Conservation (phyloP, 2,888 invertebrate genomes). For the Drosophila aldrichi region DNA sequence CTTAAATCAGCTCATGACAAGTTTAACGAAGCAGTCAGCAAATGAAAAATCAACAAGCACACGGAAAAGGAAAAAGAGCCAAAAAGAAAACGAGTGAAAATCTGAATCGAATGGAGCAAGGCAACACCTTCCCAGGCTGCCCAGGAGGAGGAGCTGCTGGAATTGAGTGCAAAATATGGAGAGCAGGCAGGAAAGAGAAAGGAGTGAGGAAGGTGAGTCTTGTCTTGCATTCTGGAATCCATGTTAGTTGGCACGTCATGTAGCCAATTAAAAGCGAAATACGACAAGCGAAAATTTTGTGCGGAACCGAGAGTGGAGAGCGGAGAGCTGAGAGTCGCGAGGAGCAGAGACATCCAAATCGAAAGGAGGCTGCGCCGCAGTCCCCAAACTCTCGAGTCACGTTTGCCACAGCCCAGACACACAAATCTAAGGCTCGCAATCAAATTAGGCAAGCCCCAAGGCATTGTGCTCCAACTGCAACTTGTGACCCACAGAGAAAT, state of each 20-base stretch:
- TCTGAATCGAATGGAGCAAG: constrained; percentile 32
- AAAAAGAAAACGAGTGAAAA: constrained; percentile 55
- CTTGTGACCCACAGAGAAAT: constrained; percentile 51
- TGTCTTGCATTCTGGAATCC: constrained; percentile 68
- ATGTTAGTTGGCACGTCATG: constrained; percentile 79
- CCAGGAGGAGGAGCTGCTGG: constrained; percentile 35
- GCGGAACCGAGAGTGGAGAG: constrained; percentile 38
- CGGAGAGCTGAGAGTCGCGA: not conserved
- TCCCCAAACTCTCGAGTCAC: constrained; percentile 64
- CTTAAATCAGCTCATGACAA: constrained; percentile 78
- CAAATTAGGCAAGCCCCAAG: constrained; percentile 72
- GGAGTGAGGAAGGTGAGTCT: not conserved
- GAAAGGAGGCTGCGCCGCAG: constrained; percentile 46
- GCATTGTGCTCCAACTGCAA: constrained; percentile 25
- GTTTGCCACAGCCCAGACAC: constrained; percentile 55
- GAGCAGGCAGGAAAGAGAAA: not conserved
- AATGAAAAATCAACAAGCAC: constrained; percentile 41
- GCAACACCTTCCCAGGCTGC: constrained; percentile 44
- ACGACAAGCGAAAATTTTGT: constrained; percentile 72
- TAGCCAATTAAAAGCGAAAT: constrained; percentile 82
- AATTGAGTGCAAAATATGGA: constrained; percentile 75
- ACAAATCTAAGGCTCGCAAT: constrained; percentile 76
- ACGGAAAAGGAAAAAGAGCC: constrained; percentile 17
- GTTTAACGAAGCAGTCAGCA: constrained; percentile 79
- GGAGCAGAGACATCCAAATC: constrained; percentile 45